Conservation (phyloP, 2,797 vertebrate genomes). For the Sebastes vulpes region DNA sequence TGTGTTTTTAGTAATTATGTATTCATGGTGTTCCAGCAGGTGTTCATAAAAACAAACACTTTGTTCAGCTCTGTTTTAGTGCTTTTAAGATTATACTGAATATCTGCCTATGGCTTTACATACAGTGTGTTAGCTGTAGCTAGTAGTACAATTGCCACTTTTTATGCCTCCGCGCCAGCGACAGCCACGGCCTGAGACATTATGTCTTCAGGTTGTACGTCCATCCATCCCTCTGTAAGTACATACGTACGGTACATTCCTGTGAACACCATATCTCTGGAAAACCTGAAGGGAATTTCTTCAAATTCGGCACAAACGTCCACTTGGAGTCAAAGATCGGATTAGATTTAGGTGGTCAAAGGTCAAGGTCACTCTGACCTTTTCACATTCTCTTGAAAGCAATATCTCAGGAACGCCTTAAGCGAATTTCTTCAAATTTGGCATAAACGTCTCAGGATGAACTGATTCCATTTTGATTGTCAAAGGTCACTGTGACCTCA, state of each 20-base stretch:
- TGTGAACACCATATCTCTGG: too few species aligned
- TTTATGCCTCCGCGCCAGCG: too few species aligned
- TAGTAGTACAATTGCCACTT: too few species aligned
- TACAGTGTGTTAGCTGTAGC: neutral
- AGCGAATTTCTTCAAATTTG: too few species aligned
- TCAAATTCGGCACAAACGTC: neutral
- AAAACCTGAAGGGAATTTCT: too few species aligned
- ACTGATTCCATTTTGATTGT: accelerated
- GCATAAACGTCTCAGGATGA: neutral
- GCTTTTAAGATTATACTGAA: neutral
- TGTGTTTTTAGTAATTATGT: too few species aligned
- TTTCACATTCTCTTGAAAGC: too few species aligned
- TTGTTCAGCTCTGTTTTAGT: neutral
- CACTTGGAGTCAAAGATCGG: neutral
- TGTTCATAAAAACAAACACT: too few species aligned
- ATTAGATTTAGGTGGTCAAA: neutral
- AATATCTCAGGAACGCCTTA: too few species aligned
- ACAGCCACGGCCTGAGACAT: accelerated
- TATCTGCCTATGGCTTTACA: neutral
- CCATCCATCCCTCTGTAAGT: neutral
- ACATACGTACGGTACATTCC: neutral
- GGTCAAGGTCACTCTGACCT: neutral
- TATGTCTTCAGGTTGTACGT: too few species aligned
- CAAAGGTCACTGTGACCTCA: neutral
- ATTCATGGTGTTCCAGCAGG: too few species aligned